These are phyloP conservation scores for Cyprinodon variegatus DNA, from an alignment of 2,113 vertebrate genomes.

Conservation along the genomic window DNA sequence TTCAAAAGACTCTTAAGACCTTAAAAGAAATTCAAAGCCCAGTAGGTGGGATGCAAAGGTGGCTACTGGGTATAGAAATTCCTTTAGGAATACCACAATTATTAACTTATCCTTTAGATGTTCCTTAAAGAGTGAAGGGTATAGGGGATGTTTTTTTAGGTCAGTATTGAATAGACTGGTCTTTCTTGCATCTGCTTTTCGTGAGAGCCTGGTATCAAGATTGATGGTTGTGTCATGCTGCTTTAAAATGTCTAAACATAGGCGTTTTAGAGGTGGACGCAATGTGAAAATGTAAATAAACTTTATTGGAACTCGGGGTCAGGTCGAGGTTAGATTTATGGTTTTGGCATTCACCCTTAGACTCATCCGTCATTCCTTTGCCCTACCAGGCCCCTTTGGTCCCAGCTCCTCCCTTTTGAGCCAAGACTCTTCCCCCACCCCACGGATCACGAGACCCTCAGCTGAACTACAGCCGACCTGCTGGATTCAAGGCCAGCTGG, in stretches of 20 bases:
- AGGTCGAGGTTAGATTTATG: constrained; percentile 84
- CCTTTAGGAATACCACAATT: constrained; percentile 58
- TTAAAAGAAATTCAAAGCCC: constrained; percentile 45
- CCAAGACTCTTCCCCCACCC: constrained; percentile 65
- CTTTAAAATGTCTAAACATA: constrained; percentile 80
- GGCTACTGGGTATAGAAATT: constrained; percentile 59
- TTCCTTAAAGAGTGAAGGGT: constrained; percentile 49
- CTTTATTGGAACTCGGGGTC: constrained; percentile 82
- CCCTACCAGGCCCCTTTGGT: constrained; percentile 49
- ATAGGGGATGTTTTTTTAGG: constrained; percentile 53
- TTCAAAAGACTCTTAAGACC: constrained; percentile 63
- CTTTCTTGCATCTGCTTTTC: constrained; percentile 47
- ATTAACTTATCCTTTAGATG: constrained; percentile 72
- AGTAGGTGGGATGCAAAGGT: constrained; percentile 49
- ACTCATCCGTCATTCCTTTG: constrained; percentile 85
- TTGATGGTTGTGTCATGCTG: constrained; percentile 56
- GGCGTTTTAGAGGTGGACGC: constrained; percentile 75
- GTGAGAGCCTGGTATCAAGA: constrained; percentile 50
- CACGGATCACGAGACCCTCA: constrained; percentile 85
- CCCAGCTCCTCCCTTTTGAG: constrained; percentile 38
- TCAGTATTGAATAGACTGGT: constrained; percentile 63
- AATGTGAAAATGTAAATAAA: constrained; percentile 88
- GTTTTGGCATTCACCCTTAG: constrained; percentile 83
- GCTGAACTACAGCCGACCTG: constrained; percentile 92
- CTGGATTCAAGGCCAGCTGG: constrained; percentile 89